phyloP scores from a whole-genome alignment of 2,888 invertebrate species.

The Cenopis cana region DNA sequence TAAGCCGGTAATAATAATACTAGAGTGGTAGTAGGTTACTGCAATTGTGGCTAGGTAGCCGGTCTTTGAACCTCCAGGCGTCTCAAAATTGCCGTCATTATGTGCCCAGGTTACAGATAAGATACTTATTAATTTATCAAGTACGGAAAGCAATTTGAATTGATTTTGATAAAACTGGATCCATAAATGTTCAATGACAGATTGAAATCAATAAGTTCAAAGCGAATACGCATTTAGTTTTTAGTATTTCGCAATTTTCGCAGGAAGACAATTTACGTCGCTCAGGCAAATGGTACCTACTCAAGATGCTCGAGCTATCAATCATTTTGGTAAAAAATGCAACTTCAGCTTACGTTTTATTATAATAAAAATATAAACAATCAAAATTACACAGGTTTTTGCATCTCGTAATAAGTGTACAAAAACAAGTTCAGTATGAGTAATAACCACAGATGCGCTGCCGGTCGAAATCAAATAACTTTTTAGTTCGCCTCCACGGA shows the following conservation, averaged over 20 bases:
- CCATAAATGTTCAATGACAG: neutral
- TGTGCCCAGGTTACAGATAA: conserved; percentile 6
- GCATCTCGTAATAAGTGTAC: conserved; percentile 45
- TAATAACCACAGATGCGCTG: conserved; percentile 46
- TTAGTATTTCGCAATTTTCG: conserved; percentile 3
- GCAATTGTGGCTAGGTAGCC: conserved; percentile 42
- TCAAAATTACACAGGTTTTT: conserved; percentile 47
- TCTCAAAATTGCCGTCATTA: conserved; percentile 52
- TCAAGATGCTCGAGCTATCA: conserved; percentile 39
- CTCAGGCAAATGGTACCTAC: neutral
- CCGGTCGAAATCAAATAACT: conserved; percentile 44
- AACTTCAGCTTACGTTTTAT: conserved; percentile 18
- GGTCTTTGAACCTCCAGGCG: conserved; percentile 53
- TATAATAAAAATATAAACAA: conserved; percentile 46
- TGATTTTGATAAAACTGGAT: neutral
- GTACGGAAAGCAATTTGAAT: neutral
- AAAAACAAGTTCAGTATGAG: conserved; percentile 45
- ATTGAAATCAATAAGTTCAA: neutral
- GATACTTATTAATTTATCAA: conserved; percentile 5
- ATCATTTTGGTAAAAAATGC: conserved; percentile 39
- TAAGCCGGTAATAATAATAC: conserved; percentile 60
- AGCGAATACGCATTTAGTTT: neutral
- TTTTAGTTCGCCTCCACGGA: conserved; percentile 47
- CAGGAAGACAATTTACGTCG: too few species aligned
- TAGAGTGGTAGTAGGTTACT: conserved; percentile 45